Evolutionary conservation across 2,888 invertebrate genomes (phyloP).

Genomic region (Iphiclides podalirius): DNA sequence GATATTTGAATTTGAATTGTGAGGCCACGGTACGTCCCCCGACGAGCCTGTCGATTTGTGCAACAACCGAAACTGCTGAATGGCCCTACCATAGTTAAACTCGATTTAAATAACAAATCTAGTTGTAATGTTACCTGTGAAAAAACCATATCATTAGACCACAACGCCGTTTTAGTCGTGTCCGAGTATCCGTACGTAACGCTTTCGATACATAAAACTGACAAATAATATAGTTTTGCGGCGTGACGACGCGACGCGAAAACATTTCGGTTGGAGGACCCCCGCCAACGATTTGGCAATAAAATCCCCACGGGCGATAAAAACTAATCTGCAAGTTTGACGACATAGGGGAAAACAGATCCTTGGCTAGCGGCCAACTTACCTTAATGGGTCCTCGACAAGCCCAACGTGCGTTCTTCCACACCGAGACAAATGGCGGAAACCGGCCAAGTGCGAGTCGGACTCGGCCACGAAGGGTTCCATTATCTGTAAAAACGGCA

Average conservation of each 20-base stretch:
- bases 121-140: too few species aligned
- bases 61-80: too few species aligned
- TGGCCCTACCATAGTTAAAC: too few species aligned
- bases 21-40: too few species aligned
- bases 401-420: background rate
- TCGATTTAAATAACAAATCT: too few species aligned
- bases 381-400: conserved; percentile 51
- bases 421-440: background rate
- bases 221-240: conserved; percentile 72
- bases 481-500: too few species aligned
- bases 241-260: conserved; percentile 48
- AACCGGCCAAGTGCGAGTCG: too few species aligned
- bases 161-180: conserved; percentile 36
- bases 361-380: conserved; percentile 72
- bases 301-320: conserved; percentile 80
- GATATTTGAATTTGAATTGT: too few species aligned
- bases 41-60: too few species aligned
- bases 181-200: conserved; percentile 75
- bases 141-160: too few species aligned
- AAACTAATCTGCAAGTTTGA: conserved; percentile 79
- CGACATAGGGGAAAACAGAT: conserved; percentile 77
- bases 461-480: too few species aligned
- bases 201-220: conserved; percentile 75
- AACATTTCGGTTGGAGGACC: conserved; percentile 63
- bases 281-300: conserved; percentile 72